Base-by-base conservation (phyloP, 2,888 invertebrate species). In the Trissonchulus latispiculum region DNA sequence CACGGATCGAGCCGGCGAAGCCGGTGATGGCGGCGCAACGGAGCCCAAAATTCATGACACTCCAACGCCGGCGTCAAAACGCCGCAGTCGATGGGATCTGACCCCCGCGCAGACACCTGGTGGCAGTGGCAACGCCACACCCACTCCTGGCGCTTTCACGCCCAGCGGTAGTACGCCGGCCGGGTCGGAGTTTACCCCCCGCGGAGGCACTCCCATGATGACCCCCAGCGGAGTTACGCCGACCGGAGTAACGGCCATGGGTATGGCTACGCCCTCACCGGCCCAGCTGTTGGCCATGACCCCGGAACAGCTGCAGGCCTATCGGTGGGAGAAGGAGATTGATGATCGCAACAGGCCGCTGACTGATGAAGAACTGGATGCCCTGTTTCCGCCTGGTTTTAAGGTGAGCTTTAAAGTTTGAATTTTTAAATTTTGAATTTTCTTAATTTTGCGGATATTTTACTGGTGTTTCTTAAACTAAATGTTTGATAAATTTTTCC, bases 51-150 rank as follows among this genome's bases (percentile, higher is more conserved):
- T 68, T 68, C 32, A 68, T 23, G 48, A 31, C n/a, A 93, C 93
- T 0, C 93, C 95, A 0, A 95, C 95, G 0, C 95, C 95, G 0
- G 90, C 92, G 0, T 93, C 94, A 72, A 99, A 99, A 84, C 88
- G 99, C 0, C 89, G 95, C 73, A 95, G 95, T 74, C 89, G 99
- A 76, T 99, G 99, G 99, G 99, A 99, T 84, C 95, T 99, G 85
- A 99, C 97, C 0, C 97, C 99, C 0, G 84, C 84, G 36, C 85
- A 86, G 76, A 77, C 33, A 29, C 75, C n/a, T 72, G 76, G 73
- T 77, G 1, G 62, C 59, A 31, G 59, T 23, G 32, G 72, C 48
- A 64, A 64, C n/a, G 75, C 73, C 18, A 61, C 66, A 2, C 48
- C 72, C 69, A 91, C 90, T 36, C 91, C 91, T 0, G 88, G 37